These are phyloP conservation scores for Oegoconia quadripuncta DNA, from an alignment of 2,888 invertebrate genomes.

Conservation along the genomic window DNA sequence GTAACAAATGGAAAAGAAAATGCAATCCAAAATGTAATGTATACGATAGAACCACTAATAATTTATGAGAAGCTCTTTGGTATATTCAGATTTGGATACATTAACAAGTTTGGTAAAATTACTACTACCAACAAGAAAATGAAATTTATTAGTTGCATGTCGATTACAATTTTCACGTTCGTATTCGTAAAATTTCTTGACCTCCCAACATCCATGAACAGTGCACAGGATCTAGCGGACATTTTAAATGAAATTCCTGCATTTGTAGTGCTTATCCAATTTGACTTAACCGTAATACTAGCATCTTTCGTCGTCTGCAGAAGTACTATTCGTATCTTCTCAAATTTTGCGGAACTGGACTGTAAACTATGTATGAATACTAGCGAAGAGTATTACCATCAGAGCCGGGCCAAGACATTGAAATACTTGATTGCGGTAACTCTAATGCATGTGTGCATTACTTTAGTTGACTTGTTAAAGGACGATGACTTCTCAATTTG, in stretches of 20 bases:
- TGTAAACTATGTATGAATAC: slow-evolving; percentile 27
- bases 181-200: slow-evolving; percentile 19
- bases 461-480: slow-evolving; percentile 23
- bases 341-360: slow-evolving; percentile 36
- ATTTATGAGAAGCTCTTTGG: slow-evolving; percentile 39
- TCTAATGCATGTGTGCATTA: slow-evolving; percentile 22
- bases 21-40: no score
- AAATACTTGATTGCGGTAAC: slow-evolving; percentile 22
- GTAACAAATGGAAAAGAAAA: no score
- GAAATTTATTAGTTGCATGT: slow-evolving; percentile 21
- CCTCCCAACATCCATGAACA: slow-evolving; percentile 16
- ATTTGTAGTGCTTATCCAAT: slow-evolving; percentile 35
- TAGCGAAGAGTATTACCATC: slow-evolving; percentile 30
- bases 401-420: slow-evolving; percentile 22
- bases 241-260: slow-evolving; percentile 32
- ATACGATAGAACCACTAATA: slow-evolving; percentile 31
- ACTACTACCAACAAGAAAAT: slow-evolving; percentile 35
- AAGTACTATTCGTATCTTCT: slow-evolving; percentile 32
- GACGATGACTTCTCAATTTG: slow-evolving; percentile 13
- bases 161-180: slow-evolving; percentile 21
- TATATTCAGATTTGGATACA: slow-evolving; percentile 37
- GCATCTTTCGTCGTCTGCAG: slow-evolving; percentile 31
- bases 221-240: slow-evolving; percentile 19
- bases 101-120: slow-evolving; percentile 24
- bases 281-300: slow-evolving; percentile 27